phyloP scores from a whole-genome alignment of 2,888 invertebrate species.

The Marronus borbonicus region DNA sequence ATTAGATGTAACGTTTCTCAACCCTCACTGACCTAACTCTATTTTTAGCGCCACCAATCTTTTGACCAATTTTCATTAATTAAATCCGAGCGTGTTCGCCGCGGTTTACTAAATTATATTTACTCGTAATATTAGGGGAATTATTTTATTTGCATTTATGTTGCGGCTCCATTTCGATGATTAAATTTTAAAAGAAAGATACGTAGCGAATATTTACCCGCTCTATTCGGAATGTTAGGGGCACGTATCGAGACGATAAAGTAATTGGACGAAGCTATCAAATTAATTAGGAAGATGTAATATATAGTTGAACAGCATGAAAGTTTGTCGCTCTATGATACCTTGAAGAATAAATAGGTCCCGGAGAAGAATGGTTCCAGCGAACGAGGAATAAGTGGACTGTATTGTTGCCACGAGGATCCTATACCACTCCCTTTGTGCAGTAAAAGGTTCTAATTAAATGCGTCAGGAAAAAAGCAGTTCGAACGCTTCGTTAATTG shows the following conservation, averaged over 20 bases:
- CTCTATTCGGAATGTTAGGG: too few species aligned
- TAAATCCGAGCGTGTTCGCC: constrained; percentile 21
- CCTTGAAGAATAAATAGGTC: too few species aligned
- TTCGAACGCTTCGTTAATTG: too few species aligned
- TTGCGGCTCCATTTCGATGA: neutral
- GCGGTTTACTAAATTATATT: constrained; percentile 13
- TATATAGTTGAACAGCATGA: neutral
- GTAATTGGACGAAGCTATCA: neutral
- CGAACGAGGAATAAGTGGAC: too few species aligned
- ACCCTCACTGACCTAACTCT: constrained; percentile 8
- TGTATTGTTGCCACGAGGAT: too few species aligned
- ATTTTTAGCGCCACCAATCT: constrained; percentile 21
- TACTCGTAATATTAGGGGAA: neutral
- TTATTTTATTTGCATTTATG: neutral
- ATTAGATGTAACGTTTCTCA: constrained; percentile 9
- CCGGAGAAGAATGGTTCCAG: too few species aligned
- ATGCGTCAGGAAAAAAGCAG: too few species aligned
- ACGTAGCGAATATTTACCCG: neutral
- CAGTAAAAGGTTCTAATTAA: too few species aligned
- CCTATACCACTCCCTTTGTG: too few species aligned
- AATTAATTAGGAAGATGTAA: neutral
- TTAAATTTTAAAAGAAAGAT: neutral
- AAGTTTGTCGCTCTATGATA: neutral
- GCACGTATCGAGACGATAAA: neutral
- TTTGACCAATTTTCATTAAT: constrained; percentile 21